Conservation (phyloP, 2,797 vertebrate genomes). For the Chrosomus eos region DNA sequence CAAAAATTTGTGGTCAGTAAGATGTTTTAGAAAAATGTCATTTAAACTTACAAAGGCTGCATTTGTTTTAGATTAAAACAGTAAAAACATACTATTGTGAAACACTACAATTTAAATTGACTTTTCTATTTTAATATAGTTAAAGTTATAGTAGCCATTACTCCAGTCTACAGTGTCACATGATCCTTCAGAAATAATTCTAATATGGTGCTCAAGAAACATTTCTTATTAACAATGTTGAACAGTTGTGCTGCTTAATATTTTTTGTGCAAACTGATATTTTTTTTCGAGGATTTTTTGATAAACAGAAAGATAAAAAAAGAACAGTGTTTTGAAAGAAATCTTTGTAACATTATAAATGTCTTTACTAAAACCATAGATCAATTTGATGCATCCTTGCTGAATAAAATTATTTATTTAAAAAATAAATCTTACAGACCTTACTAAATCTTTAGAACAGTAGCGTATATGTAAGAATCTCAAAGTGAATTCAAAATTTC, state of each 20-base stretch:
- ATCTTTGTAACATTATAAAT: neutral
- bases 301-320: neutral
- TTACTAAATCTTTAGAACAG: neutral
- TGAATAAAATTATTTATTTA: neutral
- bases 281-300: neutral
- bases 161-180: neutral
- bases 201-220: neutral
- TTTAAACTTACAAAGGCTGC: neutral
- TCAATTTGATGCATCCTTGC: neutral
- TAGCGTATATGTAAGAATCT: neutral
- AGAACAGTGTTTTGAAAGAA: neutral
- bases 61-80: neutral
- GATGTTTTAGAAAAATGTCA: neutral
- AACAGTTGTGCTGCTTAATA: neutral
- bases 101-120: neutral
- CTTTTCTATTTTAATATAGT: neutral
- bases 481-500: neutral
- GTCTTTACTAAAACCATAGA: neutral
- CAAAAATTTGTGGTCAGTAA: neutral
- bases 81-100: neutral
- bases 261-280: neutral
- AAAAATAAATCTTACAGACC: neutral
- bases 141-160: too few relatives aligned
- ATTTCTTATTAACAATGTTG: neutral
- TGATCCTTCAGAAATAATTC: neutral